Evolutionary conservation across 2,888 invertebrate species (phyloP), one percentile per base, ranked within the genome.

Genomic region (Alcis repandata): DNA sequence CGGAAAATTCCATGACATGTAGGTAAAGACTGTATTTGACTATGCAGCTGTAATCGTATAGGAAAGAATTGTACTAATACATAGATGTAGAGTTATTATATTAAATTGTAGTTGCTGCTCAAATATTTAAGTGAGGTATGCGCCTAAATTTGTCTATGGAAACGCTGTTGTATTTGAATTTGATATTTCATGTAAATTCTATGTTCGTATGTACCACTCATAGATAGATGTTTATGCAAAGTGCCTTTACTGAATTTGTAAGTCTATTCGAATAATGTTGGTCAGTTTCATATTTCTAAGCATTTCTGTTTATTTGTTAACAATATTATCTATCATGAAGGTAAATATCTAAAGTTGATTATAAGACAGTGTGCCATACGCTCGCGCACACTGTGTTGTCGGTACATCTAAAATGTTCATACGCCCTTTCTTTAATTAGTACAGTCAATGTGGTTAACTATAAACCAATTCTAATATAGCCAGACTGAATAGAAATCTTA

Each of bases 1-100:
- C 48, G 49, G 53, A 68, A 68, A 68, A 66, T 67, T 67, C 70
- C 67, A 68, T 68, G 70, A 68, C 67, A 66, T 58, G 53, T 70
- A 70, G 22, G 69, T 64, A 62, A 57, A 57, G 22, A 48, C 32
- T 52, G 36, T 58, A 58, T 67, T 45, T 54, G 60, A 64, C 67
- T 57, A 67, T 46, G 62, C 67, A 67, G 54, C 63, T 72, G 61
- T 61, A 54, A 46, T 38, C 41, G 27, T 63, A 38, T 59, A 51
- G 48, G 32, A 38, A 45, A 40, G 32, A 46, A 53, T 32, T 15
- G 19, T 48, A 45, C 13, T 38, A 49, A 49, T 56, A 43, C 33
- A 41, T 64, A 40, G 11, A 52, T 53, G 41, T 46, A 66, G 10
- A 48, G 7, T 51, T 52, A 53, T 57, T 52, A 64, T n/a, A 40